These are phyloP conservation scores for Plebejus anna DNA, from an alignment of 2,888 invertebrate species.

Conservation along the genomic window DNA sequence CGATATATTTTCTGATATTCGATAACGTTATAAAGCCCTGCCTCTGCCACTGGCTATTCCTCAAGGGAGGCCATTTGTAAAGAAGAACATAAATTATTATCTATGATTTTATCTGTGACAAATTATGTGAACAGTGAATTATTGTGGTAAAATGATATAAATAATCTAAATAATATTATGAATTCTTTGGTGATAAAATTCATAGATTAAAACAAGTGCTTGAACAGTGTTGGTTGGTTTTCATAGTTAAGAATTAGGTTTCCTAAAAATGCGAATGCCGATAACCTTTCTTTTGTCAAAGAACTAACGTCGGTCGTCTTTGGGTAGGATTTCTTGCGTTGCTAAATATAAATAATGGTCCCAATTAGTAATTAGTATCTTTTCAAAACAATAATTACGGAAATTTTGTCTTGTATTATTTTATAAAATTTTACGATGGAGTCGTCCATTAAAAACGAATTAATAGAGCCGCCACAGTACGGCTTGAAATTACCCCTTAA, in stretches of 20 bases:
- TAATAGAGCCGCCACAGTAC: conserved; percentile 78
- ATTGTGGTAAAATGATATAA: too few species aligned
- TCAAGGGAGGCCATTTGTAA: too few species aligned
- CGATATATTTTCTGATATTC: too few species aligned
- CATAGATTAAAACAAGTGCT: neutral
- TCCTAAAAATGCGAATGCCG: too few species aligned
- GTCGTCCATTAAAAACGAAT: conserved; percentile 32
- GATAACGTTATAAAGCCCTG: too few species aligned
- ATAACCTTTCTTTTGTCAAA: neutral
- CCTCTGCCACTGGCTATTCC: too few species aligned
- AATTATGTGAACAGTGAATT: too few species aligned
- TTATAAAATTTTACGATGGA: conserved; percentile 27
- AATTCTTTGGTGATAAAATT: neutral
- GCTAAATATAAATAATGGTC: neutral
- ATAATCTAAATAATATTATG: too few species aligned
- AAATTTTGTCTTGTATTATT: neutral
- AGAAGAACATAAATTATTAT: too few species aligned
- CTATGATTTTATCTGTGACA: too few species aligned
- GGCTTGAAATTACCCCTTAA: conserved; percentile 87
- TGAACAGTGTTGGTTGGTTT: neutral
- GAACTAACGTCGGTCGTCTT: neutral
- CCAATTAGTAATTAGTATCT: neutral
- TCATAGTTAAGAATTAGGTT: neutral
- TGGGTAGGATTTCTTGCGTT: neutral
- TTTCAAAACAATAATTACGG: neutral